phyloP scores from a whole-genome alignment of 2,888 invertebrate genomes.

The Notodonta ziczac region DNA sequence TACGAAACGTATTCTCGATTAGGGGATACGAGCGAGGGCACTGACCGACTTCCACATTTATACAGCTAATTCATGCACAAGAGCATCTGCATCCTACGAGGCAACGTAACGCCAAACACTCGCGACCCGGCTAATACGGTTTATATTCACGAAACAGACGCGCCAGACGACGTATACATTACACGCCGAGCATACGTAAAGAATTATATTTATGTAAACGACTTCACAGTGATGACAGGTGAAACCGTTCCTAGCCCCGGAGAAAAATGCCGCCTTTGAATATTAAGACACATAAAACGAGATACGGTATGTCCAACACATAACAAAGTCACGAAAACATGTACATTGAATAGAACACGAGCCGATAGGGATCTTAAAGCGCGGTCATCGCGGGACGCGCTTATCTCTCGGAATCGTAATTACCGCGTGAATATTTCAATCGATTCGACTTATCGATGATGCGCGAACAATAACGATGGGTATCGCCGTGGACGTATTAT shows the following conservation, averaged over 20 bases:
- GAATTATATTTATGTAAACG: constrained; percentile 73
- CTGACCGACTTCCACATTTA: constrained; percentile 82
- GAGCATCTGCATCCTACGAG: constrained; percentile 71
- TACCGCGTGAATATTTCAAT: constrained; percentile 80
- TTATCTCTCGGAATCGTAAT: constrained; percentile 77
- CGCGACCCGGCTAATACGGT: constrained; percentile 56
- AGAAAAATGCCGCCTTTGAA: constrained; percentile 64
- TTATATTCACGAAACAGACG: constrained; percentile 71
- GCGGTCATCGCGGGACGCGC: constrained; percentile 54
- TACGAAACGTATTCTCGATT: constrained; percentile 78
- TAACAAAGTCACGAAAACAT: constrained; percentile 60
- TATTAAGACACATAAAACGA: constrained; percentile 61
- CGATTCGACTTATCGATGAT: constrained; percentile 70
- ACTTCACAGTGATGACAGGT: constrained; percentile 69
- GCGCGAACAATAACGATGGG: constrained; percentile 74
- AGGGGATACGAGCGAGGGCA: constrained; percentile 75
- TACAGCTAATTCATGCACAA: constrained; percentile 78
- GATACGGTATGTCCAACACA: constrained; percentile 56
- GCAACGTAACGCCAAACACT: constrained; percentile 56
- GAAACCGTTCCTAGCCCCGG: constrained; percentile 68
- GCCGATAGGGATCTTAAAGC: constrained; percentile 58
- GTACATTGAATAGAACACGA: constrained; percentile 58
- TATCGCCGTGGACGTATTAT: constrained; percentile 67
- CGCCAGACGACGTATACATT: constrained; percentile 47
- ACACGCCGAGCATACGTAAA: constrained; percentile 73